Conservation (phyloP, 2,888 invertebrate genomes). For the Leucania comma region DNA sequence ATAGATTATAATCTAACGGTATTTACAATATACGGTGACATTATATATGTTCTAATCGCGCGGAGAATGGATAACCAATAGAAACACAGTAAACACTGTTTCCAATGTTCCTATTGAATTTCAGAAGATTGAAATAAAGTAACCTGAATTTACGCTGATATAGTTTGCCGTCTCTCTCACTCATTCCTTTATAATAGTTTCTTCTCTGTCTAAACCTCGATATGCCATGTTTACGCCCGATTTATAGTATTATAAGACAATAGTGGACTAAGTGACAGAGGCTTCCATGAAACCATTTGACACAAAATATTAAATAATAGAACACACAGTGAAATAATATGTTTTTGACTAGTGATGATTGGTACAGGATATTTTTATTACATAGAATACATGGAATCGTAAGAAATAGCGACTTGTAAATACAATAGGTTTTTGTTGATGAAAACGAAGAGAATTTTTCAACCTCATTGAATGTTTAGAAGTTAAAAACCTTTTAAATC, state of each 20-base stretch:
- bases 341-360: conserved; percentile 2
- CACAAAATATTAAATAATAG: not conserved
- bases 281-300: not conserved
- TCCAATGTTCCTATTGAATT: too few relatives aligned
- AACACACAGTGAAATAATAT: conserved; percentile 4
- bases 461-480: too few relatives aligned
- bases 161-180: too few relatives aligned
- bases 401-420: conserved; percentile 21
- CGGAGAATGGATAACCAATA: too few relatives aligned
- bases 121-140: too few relatives aligned
- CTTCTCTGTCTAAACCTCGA: not conserved
- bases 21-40: too few relatives aligned
- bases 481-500: too few relatives aligned
- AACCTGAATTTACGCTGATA: too few relatives aligned
- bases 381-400: not conserved
- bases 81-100: too few relatives aligned
- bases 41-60: too few relatives aligned
- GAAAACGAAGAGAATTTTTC: not conserved
- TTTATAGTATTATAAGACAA: conserved; percentile 1
- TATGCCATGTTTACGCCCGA: not conserved
- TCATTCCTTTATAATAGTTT: too few relatives aligned
- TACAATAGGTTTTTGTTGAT: conserved; percentile 9
- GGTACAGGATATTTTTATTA: not conserved
- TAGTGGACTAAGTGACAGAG: not conserved
- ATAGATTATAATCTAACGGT: too few relatives aligned